These are phyloP conservation scores for Lithophane leautieri DNA, from an alignment of 2,888 invertebrate genomes.

Conservation along the genomic window DNA sequence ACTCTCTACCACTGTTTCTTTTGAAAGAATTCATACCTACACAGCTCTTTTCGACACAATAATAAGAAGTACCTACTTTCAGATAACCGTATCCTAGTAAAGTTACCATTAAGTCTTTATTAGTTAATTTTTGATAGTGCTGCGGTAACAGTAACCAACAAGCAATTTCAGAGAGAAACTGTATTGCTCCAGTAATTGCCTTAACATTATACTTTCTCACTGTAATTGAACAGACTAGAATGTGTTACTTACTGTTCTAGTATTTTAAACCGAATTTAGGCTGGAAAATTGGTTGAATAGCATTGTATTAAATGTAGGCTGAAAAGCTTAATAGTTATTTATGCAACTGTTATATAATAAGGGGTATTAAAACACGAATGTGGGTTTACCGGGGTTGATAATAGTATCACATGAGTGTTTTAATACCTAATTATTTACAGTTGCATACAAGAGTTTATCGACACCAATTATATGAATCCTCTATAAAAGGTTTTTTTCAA, in stretches of 20 bases:
- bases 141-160: constrained; percentile 2
- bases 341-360: too few species aligned
- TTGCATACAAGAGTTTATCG: too few species aligned
- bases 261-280: constrained; percentile 12
- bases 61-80: not conserved
- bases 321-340: not conserved
- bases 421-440: too few species aligned
- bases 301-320: too few species aligned
- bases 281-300: not conserved
- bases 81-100: not conserved
- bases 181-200: constrained; percentile 35
- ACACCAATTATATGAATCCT: too few species aligned
- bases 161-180: constrained; percentile 28
- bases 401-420: too few species aligned
- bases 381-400: too few species aligned
- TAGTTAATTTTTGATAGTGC: constrained; percentile 41
- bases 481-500: too few species aligned
- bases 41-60: too few species aligned
- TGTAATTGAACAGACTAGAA: constrained; percentile 33
- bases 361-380: too few species aligned
- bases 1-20: not conserved
- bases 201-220: constrained; percentile 23
- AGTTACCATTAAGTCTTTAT: not conserved
- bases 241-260: not conserved
- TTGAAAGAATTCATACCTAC: too few species aligned